Evolutionary conservation across 1,140 invertebrate genomes (phyloP).

Genomic region (Anastrepha obliqua): DNA sequence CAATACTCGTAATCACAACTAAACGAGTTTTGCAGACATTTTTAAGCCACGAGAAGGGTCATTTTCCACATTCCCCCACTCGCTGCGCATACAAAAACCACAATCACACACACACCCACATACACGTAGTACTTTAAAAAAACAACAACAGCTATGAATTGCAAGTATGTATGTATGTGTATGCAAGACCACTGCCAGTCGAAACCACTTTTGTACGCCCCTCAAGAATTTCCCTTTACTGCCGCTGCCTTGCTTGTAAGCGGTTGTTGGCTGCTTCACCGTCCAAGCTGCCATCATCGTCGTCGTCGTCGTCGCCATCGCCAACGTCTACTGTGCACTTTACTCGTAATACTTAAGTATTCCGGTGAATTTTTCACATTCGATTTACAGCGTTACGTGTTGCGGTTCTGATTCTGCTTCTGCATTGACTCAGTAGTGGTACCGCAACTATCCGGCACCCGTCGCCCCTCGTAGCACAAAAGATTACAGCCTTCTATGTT

Average conservation of each 20-base stretch:
- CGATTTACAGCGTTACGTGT: conserved; percentile 51
- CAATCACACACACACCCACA: not conserved
- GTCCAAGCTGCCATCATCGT: not conserved
- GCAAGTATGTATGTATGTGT: not conserved
- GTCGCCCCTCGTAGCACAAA: too few species aligned
- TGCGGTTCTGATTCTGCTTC: conserved; percentile 31
- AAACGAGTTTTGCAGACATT: conserved; percentile 51
- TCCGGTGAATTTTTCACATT: conserved; percentile 47
- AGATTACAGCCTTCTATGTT: not conserved
- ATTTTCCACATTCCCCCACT: not conserved
- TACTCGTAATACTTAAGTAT: conserved; percentile 49
- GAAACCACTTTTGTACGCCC: not conserved
- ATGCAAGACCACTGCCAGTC: not conserved
- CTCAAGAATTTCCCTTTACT: not conserved
- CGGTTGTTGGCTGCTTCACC: conserved; percentile 18
- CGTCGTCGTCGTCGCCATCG: not conserved
- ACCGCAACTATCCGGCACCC: not conserved
- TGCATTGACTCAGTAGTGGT: not conserved
- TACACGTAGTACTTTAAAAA: not conserved
- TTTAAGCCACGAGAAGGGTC: conserved; percentile 29
- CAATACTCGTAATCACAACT: conserved; percentile 30
- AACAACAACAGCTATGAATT: not conserved
- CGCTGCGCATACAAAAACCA: not conserved
- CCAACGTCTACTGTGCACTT: not conserved
- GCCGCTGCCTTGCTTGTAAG: not conserved